Base-by-base conservation (phyloP, 92 coral and sea anemone species). In the Umimayanthus kanabou region DNA sequence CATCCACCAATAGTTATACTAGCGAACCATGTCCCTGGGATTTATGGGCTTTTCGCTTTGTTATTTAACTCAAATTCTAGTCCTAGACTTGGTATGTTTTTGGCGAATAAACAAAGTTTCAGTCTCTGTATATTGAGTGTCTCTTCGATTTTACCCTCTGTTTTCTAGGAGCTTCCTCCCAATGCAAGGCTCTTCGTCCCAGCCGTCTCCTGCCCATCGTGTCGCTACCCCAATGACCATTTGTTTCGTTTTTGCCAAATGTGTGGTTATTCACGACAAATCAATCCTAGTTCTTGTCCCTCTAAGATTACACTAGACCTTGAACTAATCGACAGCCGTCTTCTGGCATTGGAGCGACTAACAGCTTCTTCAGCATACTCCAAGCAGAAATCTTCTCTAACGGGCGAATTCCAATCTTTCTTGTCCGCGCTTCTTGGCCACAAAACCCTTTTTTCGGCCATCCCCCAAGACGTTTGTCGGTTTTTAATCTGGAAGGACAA, bases 11-110 rank as follows among this genome's bases (percentile, higher is more conserved):
- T 81, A 92, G 94, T 28, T 55, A 80, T 84, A 87, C 85, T 15
- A 71, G n/a, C 39, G 71, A 88, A 90, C 90, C 92, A 28, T 58
- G 85, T 43, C 93, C 91, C 5, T 92, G 91, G 95, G 95, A 92
- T 71, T 82, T 92, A 49, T 80, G 93, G 95, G 95, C 30, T 29
- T 90, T 88, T 80, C 79, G 91, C 33, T 37, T 49, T 5, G 14
- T 8, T 18, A 33, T 0, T 42, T 4, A 49, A 6, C 0, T 30
- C 10, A 3, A 33, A 2, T 33, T 33, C 37, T 33, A 33, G 37
- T 33, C 37, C 37, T 0, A 26, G 5, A 65, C 37, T 43, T 39
- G 2, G 81, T 8, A 0, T 39, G 10, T 28, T 3, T 7, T 33
- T 18, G 1, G 1, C 25, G 6, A 40, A 14, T 76, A 9, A 18